Evolutionary conservation across 2,888 invertebrate genomes (phyloP), one percentile per base, ranked within the genome.

Genomic region (Priocnemis perturbator): DNA sequence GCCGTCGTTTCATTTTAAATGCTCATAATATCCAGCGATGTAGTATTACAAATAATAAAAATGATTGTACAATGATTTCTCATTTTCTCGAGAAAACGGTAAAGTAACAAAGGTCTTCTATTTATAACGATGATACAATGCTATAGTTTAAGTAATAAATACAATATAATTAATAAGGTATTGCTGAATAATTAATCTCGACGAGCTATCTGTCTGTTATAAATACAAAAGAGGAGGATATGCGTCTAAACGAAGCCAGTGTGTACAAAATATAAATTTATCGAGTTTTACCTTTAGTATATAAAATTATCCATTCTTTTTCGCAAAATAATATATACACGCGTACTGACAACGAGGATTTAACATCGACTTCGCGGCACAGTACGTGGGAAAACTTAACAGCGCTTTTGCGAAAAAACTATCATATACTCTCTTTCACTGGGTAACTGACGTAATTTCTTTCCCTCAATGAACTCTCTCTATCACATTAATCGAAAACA

Each of bases 231-330:
- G 71, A 73, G 73, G 68, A 67, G 68, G 74, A 73, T 71, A 71
- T 66, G 70, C 37, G 37, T 78, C 55, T 68, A 59, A 76, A 80
- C 74, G 73, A 75, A 68, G 63, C 67, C 76, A 11, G 37, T 71
- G 81, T 81, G 74, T 83, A 83, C 81, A 83, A 84, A 83, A 82
- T 83, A 82, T 79, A 80, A 78, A 79, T 74, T 75, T 80, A 74
- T 77, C 68, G 65, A 77, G 71, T 67, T 67, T 37, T 75, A 69
- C 62, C 63, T 64, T 55, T 48, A 44, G 69, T 66, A 73, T 74
- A 79, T 48, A 77, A 71, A 76, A 77, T 77, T 69, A 76, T 71
- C 63, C 60, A 56, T 52, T 50, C 58, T 72, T 70, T 61, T 63
- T 72, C 55, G 58, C 50, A 69, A 73, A 81, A 78, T 72, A 77